phyloP scores from a whole-genome alignment of 2,888 invertebrate genomes.

The Norana najaformis region DNA sequence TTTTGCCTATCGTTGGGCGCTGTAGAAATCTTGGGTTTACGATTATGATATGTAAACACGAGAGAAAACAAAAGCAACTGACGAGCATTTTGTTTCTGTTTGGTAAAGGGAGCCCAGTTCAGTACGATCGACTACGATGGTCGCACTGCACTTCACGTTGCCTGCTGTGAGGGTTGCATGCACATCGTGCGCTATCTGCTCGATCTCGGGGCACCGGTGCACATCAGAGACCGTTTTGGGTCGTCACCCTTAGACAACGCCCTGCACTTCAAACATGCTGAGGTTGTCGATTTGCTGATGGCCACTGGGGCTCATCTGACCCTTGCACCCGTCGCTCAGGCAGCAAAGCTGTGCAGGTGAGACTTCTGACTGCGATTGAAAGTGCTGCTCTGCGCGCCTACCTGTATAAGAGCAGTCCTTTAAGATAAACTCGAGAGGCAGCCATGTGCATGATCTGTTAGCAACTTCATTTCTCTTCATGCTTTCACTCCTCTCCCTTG shows the following conservation, averaged over 20 bases:
- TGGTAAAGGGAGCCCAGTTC: slow-evolving; percentile 21
- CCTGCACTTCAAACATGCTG: slow-evolving; percentile 62
- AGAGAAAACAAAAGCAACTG: too few relatives aligned
- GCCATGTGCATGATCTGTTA: too few relatives aligned
- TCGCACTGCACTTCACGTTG: slow-evolving; percentile 80
- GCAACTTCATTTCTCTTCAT: too few relatives aligned
- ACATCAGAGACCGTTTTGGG: slow-evolving; percentile 70
- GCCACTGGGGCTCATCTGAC: slow-evolving; percentile 75
- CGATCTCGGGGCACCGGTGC: slow-evolving; percentile 80
- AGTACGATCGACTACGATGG: slow-evolving; percentile 70
- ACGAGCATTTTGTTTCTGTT: neutral
- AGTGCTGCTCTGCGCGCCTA: too few relatives aligned
- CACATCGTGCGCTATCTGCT: slow-evolving; percentile 75
- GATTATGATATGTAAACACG: too few relatives aligned
- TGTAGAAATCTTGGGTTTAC: too few relatives aligned
- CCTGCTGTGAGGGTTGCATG: slow-evolving; percentile 74
- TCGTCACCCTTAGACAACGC: slow-evolving; percentile 70
- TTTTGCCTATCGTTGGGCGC: too few relatives aligned
- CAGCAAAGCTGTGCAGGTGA: slow-evolving; percentile 72
- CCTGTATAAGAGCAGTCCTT: too few relatives aligned
- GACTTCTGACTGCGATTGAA: slow-evolving; percentile 23
- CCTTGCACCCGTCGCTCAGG: slow-evolving; percentile 68
- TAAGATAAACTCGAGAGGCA: too few relatives aligned
- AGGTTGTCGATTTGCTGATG: slow-evolving; percentile 70
- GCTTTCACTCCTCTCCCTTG: too few relatives aligned